Conservation (phyloP, 2,888 invertebrate species). For the Craniophora ligustri region DNA sequence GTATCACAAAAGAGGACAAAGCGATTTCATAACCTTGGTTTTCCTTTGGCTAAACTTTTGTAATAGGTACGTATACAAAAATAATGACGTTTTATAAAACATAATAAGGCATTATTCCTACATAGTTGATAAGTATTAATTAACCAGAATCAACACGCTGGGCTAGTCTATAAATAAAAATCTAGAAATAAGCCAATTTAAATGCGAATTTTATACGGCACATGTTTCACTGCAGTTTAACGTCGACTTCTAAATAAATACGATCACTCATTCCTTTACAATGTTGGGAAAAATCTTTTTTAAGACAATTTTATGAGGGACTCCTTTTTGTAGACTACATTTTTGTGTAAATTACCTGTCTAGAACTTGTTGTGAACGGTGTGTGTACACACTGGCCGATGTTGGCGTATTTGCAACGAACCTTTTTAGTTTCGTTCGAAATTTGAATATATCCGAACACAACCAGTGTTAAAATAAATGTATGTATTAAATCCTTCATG, state of each 20-base stretch:
- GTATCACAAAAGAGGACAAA: too few species aligned
- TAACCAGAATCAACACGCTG: not conserved
- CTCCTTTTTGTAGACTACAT: constrained; percentile 22
- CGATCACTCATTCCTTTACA: constrained; percentile 21
- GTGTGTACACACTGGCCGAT: not conserved
- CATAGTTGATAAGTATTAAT: not conserved
- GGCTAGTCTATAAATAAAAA: constrained; percentile 15
- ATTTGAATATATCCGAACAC: not conserved
- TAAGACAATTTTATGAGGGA: constrained; percentile 2
- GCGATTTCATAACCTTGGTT: too few species aligned
- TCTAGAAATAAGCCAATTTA: constrained; percentile 30
- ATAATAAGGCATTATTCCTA: not conserved
- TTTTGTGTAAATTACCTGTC: constrained; percentile 30
- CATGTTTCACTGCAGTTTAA: constrained; percentile 25
- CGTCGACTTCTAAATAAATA: constrained; percentile 24
- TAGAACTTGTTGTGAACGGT: constrained; percentile 7
- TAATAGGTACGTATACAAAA: too few species aligned
- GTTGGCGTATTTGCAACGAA: not conserved
- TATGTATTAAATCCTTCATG: not conserved
- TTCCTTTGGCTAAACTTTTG: too few species aligned
- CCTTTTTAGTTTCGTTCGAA: not conserved
- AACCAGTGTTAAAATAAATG: not conserved
- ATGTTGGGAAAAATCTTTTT: constrained; percentile 23
- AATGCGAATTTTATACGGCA: constrained; percentile 25
- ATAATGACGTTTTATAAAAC: too few species aligned